These are phyloP conservation scores for Cosmia trapezina DNA, from an alignment of 2,888 invertebrate species.

Conservation along the genomic window DNA sequence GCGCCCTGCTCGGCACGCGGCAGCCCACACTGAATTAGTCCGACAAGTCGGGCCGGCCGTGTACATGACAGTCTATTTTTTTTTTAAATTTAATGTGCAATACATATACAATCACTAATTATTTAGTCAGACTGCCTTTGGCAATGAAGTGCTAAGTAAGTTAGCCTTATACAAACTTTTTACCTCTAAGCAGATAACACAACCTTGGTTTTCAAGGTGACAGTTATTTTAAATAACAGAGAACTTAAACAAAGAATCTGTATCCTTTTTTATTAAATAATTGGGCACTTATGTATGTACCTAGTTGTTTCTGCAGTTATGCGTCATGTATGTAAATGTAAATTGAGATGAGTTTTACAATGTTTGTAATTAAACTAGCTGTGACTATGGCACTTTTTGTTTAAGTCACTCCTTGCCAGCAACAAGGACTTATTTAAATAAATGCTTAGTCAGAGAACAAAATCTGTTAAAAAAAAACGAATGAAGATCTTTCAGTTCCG, in stretches of 20 bases:
- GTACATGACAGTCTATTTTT: too few relatives aligned
- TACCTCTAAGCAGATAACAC: conserved; percentile 47
- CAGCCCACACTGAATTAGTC: too few relatives aligned
- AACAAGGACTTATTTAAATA: neutral
- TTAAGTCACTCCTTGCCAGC: neutral
- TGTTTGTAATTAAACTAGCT: neutral
- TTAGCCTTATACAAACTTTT: conserved; percentile 29
- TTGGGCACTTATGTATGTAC: conserved; percentile 5
- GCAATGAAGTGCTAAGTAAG: conserved; percentile 21
- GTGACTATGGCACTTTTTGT: too few relatives aligned
- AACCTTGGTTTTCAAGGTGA: conserved; percentile 66
- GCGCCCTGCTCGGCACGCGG: too few relatives aligned
- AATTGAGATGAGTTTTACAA: conserved; percentile 6
- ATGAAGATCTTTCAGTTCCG: neutral
- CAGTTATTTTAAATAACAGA: conserved; percentile 1
- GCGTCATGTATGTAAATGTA: neutral
- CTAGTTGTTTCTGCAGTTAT: conserved; percentile 6
- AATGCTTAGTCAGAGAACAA: neutral
- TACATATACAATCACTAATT: neutral
- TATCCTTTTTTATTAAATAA: conserved; percentile 20
- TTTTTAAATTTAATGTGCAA: neutral
- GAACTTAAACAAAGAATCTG: conserved; percentile 16
- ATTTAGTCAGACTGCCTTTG: neutral
- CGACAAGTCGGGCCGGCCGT: too few relatives aligned
- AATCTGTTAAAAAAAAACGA: too few relatives aligned